A percentile compares a stretch with the other conserved stretches of the same genome.
Conservation (phyloP, 2,888 invertebrate genomes). For the Leptinotarsa rubiginosa region DNA sequence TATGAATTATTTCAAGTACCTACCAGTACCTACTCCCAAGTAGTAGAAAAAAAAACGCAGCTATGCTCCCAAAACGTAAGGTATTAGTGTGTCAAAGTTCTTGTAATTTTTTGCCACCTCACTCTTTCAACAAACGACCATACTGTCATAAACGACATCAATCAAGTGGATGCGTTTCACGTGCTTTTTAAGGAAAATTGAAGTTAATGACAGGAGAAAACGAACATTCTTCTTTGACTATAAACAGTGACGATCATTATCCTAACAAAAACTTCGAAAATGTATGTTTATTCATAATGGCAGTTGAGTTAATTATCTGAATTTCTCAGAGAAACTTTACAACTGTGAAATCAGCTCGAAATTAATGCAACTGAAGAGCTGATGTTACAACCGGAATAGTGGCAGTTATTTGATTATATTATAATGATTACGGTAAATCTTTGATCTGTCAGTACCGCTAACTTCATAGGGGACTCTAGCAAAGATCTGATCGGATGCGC, state of each 20-base stretch:
- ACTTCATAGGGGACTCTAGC: not conserved
- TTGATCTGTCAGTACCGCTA: slow-evolving; percentile 1
- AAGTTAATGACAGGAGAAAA: slow-evolving; percentile 22
- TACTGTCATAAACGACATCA: not conserved
- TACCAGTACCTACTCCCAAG: no score
- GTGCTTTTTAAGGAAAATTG: slow-evolving; percentile 24
- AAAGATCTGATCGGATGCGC: not conserved
- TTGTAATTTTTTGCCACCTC: not conserved
- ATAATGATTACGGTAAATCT: slow-evolving; percentile 5
- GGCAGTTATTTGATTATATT: not conserved
- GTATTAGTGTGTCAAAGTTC: not conserved
- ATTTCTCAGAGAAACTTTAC: slow-evolving; percentile 13
- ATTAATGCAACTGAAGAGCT: not conserved
- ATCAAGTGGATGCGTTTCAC: slow-evolving; percentile 14
- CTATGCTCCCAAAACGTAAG: not conserved
- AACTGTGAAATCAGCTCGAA: slow-evolving; percentile 2
- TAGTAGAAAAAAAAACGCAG: no score
- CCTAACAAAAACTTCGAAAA: slow-evolving; percentile 15
- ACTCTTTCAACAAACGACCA: not conserved
- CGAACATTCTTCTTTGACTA: slow-evolving; percentile 1
- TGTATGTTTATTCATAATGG: slow-evolving; percentile 9
- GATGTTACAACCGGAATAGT: not conserved
- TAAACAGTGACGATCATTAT: slow-evolving; percentile 21
- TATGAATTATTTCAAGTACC: no score
- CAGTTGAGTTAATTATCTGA: slow-evolving; percentile 12